Evolutionary conservation across 2,888 invertebrate species (phyloP), one percentile per base, ranked within the genome.

Genomic region (Rhingia campestris): DNA sequence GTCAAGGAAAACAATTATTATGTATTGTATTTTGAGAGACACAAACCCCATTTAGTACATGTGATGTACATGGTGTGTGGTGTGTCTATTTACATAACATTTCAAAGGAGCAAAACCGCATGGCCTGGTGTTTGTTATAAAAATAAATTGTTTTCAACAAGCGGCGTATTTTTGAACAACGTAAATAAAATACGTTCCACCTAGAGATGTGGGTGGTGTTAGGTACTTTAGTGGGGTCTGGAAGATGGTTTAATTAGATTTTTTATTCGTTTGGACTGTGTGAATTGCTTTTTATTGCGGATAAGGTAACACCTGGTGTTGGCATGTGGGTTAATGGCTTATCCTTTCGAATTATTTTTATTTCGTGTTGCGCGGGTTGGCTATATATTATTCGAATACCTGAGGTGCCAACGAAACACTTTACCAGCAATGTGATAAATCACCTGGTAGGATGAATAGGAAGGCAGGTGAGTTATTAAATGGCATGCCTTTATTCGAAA

Each of bases 221-320:
- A 33, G 12, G 22, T 14, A 22, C 33, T 39, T 3, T 6, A 4
- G 45, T 5, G 33, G 41, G 6, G n/a, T 32, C 53, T 35, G 10
- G 49, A n/a, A 32, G 47, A 39, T 12, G 54, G 33, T 76, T 75
- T 76, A 76, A 69, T 76, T 69, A 67, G 76, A 69, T 61, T 76
- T 59, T 53, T 47, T 22, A 2, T 22, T 22, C 22, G 22, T 22
- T 53, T 10, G 56, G 45, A 22, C 45, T 45, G 12, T 4, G 33
- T 6, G 37, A 39, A 56, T 64, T 22, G 39, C n/a, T 22, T 37
- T 67, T 35, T 61, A 53, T 72, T 74, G 9, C 30, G 51, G 33
- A 39, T 59, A 39, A 14, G 37, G 66, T n/a, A 67, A 61, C 76
- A 76, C 67, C 76, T 76, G 76, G 39, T 61, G 67, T 39, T 67